Base-by-base conservation (phyloP, 1,140 invertebrate genomes). In the Brachionus rubens region DNA sequence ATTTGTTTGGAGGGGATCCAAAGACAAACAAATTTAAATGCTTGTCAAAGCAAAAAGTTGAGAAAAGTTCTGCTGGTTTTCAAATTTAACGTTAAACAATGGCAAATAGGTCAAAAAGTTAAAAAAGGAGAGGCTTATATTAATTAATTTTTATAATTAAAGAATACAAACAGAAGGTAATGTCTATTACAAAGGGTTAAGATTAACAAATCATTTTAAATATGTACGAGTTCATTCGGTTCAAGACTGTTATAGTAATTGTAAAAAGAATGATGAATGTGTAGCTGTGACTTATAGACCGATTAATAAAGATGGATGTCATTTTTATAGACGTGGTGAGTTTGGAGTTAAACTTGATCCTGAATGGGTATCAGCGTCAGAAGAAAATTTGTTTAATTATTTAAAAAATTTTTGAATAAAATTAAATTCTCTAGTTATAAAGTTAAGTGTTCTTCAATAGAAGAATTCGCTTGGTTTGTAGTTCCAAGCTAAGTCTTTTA, bases 251-350 rank as follows among this genome's bases (percentile, higher is more conserved):
- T 65, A 43, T 65, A 40, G 43, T 43, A 43, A 65, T 21, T 65
- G 59, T 26, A 3, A 43, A 43, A 7, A 65, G 9, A 41, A 65
- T 65, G 40, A 43, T 26, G 59, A 43, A 4, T 65, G 59, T 24
- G 40, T 16, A 10, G 59, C 59, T 24, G 21, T 65, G 4, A 65
- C 59, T 2, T 65, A 26, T 43, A 9, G 59, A 24, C 59, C 59
- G 10, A 43, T 65, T 14, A 65, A 65, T 36, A 65, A 65, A 43
- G 59, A 65, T 41, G 59, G 59, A 43, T 65, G 59, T 28, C 59
- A 65, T 46, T 65, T 65, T 43, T 65, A 65, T 65, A 19, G 59
- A 46, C 41, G 19, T 14, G 19, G 28, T 26, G 40, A 65, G 10
- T 65, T 43, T 43, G 28, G 24, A 43, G 59, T 43, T 21, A 21